phyloP scores from a whole-genome alignment of 2,888 invertebrate species.

The Drosophila maculinotata region DNA sequence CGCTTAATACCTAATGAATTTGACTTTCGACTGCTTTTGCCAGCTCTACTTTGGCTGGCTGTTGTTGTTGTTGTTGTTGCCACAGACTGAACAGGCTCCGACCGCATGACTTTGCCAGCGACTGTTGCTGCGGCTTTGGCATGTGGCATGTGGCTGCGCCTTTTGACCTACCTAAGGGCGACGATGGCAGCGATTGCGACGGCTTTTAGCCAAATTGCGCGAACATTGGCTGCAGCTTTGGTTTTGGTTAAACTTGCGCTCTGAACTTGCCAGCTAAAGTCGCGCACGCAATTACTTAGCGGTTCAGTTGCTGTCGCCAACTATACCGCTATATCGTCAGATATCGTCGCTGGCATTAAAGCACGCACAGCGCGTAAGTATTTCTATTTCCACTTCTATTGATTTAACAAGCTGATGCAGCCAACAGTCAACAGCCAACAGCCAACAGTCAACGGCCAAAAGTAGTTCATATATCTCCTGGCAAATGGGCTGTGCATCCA shows the following conservation, averaged over 20 bases:
- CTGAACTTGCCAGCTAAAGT: slow-evolving; percentile 55
- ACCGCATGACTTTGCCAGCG: slow-evolving; percentile 50
- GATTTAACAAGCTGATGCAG: slow-evolving; percentile 67
- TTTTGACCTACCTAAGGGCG: slow-evolving; percentile 74
- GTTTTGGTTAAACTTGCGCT: slow-evolving; percentile 37
- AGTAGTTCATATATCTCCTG: no score
- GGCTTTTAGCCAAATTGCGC: slow-evolving; percentile 79
- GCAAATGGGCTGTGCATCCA: not conserved
- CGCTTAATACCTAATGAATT: slow-evolving; percentile 55
- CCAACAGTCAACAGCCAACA: slow-evolving; percentile 1
- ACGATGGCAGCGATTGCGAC: slow-evolving; percentile 30
- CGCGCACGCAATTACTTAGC: slow-evolving; percentile 78
- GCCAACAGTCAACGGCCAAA: no score
- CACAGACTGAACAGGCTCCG: slow-evolving; percentile 45
- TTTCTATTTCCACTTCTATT: slow-evolving; percentile 68
- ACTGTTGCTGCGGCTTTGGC: slow-evolving; percentile 51
- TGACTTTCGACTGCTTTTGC: slow-evolving; percentile 49
- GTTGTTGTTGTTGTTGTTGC: slow-evolving; percentile 45
- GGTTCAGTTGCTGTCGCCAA: no score
- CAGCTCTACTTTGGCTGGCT: slow-evolving; percentile 14
- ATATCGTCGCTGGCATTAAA: slow-evolving; percentile 35
- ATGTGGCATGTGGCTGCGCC: slow-evolving; percentile 61
- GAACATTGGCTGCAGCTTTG: slow-evolving; percentile 54
- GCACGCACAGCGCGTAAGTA: slow-evolving; percentile 44
- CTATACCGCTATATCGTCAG: not conserved